Base-by-base conservation (phyloP, 2,797 vertebrate genomes). In the Tamandua tetradactyla region DNA sequence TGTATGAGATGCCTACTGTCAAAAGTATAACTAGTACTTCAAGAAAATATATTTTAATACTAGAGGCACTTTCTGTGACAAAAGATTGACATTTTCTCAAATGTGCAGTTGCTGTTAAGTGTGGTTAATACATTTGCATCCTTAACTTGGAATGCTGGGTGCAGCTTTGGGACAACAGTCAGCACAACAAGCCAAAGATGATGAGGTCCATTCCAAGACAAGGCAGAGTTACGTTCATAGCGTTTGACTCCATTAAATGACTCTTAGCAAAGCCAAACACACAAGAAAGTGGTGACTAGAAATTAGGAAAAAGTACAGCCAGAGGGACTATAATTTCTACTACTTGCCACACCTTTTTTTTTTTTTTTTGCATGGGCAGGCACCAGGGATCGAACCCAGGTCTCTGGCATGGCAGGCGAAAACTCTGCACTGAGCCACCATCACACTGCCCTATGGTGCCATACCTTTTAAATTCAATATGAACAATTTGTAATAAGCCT, bases 381-480 rank as follows among this genome's bases (percentile, higher is more conserved):
- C n/a, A n/a, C n/a, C n/a, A n/a, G n/a, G n/a, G n/a, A n/a, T n/a
- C n/a, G n/a, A n/a, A n/a, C n/a, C n/a, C n/a, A n/a, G n/a, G n/a
- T n/a, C n/a, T n/a, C n/a, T n/a, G n/a, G n/a, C n/a, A n/a, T n/a
- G n/a, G n/a, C n/a, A n/a, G n/a, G n/a, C n/a, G n/a, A n/a, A n/a
- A n/a, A n/a, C n/a, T n/a, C n/a, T n/a, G n/a, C n/a, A n/a, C n/a
- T n/a, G n/a, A n/a, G n/a, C n/a, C n/a, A n/a, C n/a, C n/a, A n/a
- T n/a, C n/a, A n/a, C n/a, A n/a, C n/a, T n/a, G n/a, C n/a, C n/a
- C 35, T 0, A 1, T 6, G 32, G 4, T 0, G 5, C 66, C 76
- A 32, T 32, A 17, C 25, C 14, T 57, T 57, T 40, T 17, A n/a
- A 23, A 8, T 7, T 25, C 74, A 27, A 20, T 0, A 9, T 0